phyloP scores from a whole-genome alignment of 2,113 vertebrate genomes.

The Miniopterus natalensis region DNA sequence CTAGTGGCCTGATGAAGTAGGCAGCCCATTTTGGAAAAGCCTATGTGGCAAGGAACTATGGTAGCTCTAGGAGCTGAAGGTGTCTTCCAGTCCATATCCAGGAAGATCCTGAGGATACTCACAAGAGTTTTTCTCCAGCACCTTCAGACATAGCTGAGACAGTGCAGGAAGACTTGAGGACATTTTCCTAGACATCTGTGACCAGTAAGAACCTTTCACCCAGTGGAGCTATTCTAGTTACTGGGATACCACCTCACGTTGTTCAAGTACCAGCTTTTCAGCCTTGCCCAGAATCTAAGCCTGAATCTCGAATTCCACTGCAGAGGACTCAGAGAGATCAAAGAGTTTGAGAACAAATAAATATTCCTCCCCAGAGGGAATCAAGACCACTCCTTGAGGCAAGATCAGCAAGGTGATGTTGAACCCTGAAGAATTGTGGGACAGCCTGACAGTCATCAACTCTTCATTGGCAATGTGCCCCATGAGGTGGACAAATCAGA shows the following conservation, averaged over 20 bases:
- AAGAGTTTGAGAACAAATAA: conserved; percentile 94
- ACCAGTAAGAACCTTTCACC: conserved; percentile 98
- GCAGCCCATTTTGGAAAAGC: neutral
- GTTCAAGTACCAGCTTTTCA: conserved; percentile 94
- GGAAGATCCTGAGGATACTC: conserved; percentile 86
- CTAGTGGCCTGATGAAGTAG: neutral
- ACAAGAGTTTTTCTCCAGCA: conserved; percentile 90
- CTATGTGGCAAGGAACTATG: neutral
- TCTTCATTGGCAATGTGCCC: conserved; percentile 97
- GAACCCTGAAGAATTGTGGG: conserved; percentile 93
- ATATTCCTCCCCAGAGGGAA: conserved; percentile 92
- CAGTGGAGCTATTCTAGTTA: conserved; percentile 95
- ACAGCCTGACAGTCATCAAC: conserved; percentile 97
- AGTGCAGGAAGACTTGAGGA: conserved; percentile 93
- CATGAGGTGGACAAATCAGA: conserved; percentile 97
- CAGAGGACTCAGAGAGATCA: conserved; percentile 96
- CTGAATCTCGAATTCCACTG: conserved; percentile 93
- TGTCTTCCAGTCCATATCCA: neutral
- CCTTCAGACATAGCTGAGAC: conserved; percentile 91
- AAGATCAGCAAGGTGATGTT: conserved; percentile 92
- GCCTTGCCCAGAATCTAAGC: conserved; percentile 93
- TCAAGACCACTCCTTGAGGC: conserved; percentile 94
- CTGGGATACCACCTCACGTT: conserved; percentile 96
- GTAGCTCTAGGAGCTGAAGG: neutral
- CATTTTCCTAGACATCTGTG: conserved; percentile 98